phyloP scores from a whole-genome alignment of 1,140 invertebrate species.

The Amyelois transitella region DNA sequence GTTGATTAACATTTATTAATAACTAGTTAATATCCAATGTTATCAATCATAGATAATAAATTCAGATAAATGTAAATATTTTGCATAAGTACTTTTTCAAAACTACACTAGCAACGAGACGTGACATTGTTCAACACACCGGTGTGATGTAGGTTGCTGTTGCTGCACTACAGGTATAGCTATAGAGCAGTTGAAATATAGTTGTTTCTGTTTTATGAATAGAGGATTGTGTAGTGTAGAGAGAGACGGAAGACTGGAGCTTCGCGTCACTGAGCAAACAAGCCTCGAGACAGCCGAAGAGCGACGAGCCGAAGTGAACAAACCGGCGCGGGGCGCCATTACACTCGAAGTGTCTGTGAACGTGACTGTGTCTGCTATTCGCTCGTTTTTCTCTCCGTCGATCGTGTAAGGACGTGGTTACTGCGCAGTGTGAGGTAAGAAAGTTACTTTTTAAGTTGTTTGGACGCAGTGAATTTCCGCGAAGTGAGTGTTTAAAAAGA shows the following conservation, averaged over 20 bases:
- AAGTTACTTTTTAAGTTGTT: constrained; percentile 49
- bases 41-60: constrained; percentile 9
- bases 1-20: no score
- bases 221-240: constrained; percentile 12
- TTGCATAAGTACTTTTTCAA: constrained; percentile 52
- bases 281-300: constrained; percentile 57
- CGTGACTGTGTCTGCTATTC: constrained; percentile 65
- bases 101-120: constrained; percentile 50
- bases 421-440: constrained; percentile 71
- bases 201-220: constrained; percentile 25
- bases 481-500: constrained; percentile 45
- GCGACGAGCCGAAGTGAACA: constrained; percentile 48
- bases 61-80: constrained; percentile 35
- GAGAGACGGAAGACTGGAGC: constrained; percentile 27
- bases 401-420: constrained; percentile 64
- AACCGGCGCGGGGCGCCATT: constrained; percentile 60
- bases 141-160: constrained; percentile 70
- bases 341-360: constrained; percentile 59
- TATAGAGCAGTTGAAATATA: constrained; percentile 20
- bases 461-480: constrained; percentile 53
- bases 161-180: constrained; percentile 60
- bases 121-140: constrained; percentile 62
- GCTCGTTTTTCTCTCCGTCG: constrained; percentile 59
- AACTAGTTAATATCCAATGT: no score
- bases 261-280: constrained; percentile 65